Evolutionary conservation across 2,888 invertebrate species (phyloP), one percentile per base, ranked within the genome.

Genomic region (Brenthis ino): DNA sequence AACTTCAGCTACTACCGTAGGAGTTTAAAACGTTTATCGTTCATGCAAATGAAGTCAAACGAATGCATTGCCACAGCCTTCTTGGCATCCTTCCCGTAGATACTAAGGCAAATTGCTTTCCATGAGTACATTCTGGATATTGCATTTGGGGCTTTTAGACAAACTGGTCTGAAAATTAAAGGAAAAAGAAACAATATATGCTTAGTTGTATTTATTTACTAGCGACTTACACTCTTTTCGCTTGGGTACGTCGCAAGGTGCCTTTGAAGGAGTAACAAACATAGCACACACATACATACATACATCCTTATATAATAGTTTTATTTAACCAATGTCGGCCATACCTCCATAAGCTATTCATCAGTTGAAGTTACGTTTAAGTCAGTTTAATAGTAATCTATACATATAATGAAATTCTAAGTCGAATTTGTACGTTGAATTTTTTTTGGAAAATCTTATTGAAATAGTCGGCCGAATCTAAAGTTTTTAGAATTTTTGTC

Each of bases 61-160:
- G 69, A 73, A 64, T 63, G 69, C 70, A 64, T 70, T 66, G 71
- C 69, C 68, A 61, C 64, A 68, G 66, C 65, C 72, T 55, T 64
- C 71, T 74, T 75, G 75, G 75, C 76, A 73, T 57, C 64, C 56
- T 70, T 74, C 74, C 77, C 75, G 72, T 72, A 69, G 70, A 71
- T 70, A 69, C 75, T 76, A 74, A 74, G 68, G 75, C 74, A 73
- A 76, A 77, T 74, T 76, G 75, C 75, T 75, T 74, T 72, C 68
- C 77, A 73, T 72, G 72, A 76, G 76, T 75, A 73, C 73, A 74
- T 74, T 72, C 67, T 72, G 73, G 75, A 75, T 76, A 74, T 73
- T 74, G 69, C 70, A 69, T 71, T 73, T 66, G 65, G 54, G 64
- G 57, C 68, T 64, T 64, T 53, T 56, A 64, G 53, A 65, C 65